Base-by-base conservation (phyloP, 1,140 invertebrate genomes). In the Nymphalis io region DNA sequence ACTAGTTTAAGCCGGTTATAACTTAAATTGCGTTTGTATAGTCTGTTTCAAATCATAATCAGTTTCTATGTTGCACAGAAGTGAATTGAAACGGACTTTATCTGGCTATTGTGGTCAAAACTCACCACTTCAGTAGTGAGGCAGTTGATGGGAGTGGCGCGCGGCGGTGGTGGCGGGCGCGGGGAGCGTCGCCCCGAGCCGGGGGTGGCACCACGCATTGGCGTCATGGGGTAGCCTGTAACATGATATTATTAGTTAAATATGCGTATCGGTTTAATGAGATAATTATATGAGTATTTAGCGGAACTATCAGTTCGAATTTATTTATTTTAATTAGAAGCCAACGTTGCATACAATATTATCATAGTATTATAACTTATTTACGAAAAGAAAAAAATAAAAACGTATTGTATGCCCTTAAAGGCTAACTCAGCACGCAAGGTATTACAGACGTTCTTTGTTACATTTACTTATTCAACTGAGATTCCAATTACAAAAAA, bases 111-210 rank as follows among this genome's bases (percentile, higher is more conserved):
- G n/a, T 13, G 61, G 15, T 65, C 40, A 27, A 18, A 6, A 90
- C 95, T 95, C 93, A 96, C 95, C 95, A 96, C 95, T 94, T 96
- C 95, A 65, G 94, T 94, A 71, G 95, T 95, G 81, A 96, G 94
- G 90, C 95, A 95, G 86, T 95, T 95, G 77, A 96, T 93, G 75
- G 95, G 94, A 59, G 81, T 85, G 20, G 84, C 83, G 5, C 85
- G 81, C 18, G 88, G 87, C 3, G 86, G 87, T 12, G 85, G 82
- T 18, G 87, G 79, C 1, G 87, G 81, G 20, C 87, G 84, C 12
- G 87, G 87, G 12, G 88, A 89, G 10, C 87, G 81, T 10, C 87
- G 76, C 12, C 84, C 84, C 8, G 88, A 84, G 15, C 69, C 78
- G 20, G 82, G 86, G 16, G 83, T 85, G 8, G 77, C 71, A 11